Conservation (phyloP, 2,797 vertebrate genomes). For the Meriones psammophilus region DNA sequence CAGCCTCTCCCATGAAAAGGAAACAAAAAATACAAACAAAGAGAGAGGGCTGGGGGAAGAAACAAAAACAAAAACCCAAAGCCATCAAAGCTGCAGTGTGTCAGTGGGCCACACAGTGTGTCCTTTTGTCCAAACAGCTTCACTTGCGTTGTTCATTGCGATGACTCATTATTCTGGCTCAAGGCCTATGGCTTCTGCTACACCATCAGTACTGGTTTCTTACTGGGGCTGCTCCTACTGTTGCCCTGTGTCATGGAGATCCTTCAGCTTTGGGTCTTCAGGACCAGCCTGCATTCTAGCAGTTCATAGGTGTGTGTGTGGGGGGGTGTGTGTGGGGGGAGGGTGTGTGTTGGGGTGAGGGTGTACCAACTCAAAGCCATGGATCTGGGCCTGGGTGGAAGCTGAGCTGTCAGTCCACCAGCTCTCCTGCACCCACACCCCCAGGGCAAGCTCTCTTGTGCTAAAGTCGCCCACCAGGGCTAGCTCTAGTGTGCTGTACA, state of each 20-base stretch:
- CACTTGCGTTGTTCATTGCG: background rate
- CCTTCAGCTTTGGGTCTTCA: background rate
- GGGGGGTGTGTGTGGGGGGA: too few species aligned
- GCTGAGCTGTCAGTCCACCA: background rate
- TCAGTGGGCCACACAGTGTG: background rate
- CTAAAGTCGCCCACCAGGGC: background rate
- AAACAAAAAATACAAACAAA: background rate
- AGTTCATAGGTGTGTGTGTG: background rate
- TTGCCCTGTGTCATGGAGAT: background rate
- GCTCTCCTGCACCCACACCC: background rate
- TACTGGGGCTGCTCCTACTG: background rate
- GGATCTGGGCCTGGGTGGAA: background rate
- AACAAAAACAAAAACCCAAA: background rate
- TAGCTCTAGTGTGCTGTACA: background rate
- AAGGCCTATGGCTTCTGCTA: background rate
- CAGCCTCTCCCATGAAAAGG: background rate
- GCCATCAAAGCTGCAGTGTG: background rate
- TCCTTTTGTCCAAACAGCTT: background rate
- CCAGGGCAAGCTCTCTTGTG: background rate
- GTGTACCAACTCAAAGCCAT: background rate
- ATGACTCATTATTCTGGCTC: background rate
- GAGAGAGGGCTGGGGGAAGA: background rate
- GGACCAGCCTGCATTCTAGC: background rate
- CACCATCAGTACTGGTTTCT: background rate
- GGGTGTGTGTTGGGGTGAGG: too few species aligned